Evolutionary conservation across 2,888 invertebrate species (phyloP).

Genomic region (Nebria brevicollis): DNA sequence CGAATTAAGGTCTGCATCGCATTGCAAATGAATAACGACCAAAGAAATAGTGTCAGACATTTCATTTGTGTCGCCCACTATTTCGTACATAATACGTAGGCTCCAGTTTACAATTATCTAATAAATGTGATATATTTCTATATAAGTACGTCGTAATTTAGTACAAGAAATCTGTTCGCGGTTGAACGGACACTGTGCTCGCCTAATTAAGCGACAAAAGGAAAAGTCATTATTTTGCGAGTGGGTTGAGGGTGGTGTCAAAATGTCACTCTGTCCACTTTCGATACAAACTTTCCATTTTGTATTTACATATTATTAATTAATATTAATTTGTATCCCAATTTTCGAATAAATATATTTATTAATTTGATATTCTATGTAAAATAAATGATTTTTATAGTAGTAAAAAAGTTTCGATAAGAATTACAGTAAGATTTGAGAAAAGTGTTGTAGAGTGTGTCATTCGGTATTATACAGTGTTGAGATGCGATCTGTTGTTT

Average conservation of each 20-base stretch:
- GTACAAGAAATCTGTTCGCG: not conserved
- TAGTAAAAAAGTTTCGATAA: not conserved
- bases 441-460: not conserved
- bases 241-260: not conserved
- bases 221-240: not conserved
- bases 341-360: not conserved
- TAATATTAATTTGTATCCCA: not conserved
- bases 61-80: not conserved
- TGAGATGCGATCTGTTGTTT: not conserved
- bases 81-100: not conserved
- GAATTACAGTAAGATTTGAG: not conserved
- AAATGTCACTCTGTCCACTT: not conserved
- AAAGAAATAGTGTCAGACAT: not conserved
- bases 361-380: not conserved
- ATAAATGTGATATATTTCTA: constrained; percentile 1
- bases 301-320: not conserved
- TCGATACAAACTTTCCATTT: not conserved
- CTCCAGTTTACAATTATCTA: not conserved
- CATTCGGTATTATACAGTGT: constrained; percentile 1
- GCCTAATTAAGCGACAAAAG: not conserved
- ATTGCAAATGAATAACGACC: not conserved
- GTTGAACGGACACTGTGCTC: not conserved
- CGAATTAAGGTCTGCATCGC: not conserved
- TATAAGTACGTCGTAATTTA: not conserved
- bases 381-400: not conserved